Base-by-base conservation (phyloP, 2,113 vertebrate species). In the Odontesthes bonariensis region DNA sequence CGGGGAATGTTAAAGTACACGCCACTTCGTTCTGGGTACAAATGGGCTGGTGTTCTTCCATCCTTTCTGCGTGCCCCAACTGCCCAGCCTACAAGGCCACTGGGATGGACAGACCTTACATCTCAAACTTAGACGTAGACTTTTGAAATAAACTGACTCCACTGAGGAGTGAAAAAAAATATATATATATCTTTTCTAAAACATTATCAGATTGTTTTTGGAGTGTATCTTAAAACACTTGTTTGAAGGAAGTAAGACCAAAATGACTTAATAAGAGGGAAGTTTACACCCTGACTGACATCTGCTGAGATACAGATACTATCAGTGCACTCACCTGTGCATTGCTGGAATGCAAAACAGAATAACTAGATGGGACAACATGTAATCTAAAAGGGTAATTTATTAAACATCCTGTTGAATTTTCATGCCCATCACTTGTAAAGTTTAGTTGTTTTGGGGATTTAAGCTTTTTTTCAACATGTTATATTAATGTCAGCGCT, bases 1-100 rank as follows among this genome's bases (percentile, higher is more conserved):
- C 71, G 40, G 90, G 92, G 94, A 94, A 94, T 94, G 93, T 94
- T 95, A 94, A 94, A 92, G 92, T 91, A 92, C 93, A 93, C 75
- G 90, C 89, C 90, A 91, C 90, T 88, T 89, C 83, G 88, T 91
- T 92, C 88, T 93, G 93, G 89, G 89, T 94, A 94, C 94, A 93
- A 94, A 95, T 94, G 88, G 88, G 81, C 88, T 85, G 84, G 84
- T 91, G 89, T 90, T 89, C 76, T 86, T 86, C 86, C 75, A 60
- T 83, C 83, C 76, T 68, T 61, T 63, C 73, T 75, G 54, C 68
- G 67, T 32, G 69, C 81, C 86, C 86, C 83, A 19, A 67, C 77
- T 73, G 86, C 61, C 85, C 74, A 65, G 52, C 88, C 55, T 77
- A 89, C 89, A 91, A 19, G 75, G 85, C 90, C 84, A 61, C 90